These are phyloP conservation scores for Polydrusus tereticollis DNA, from an alignment of 2,888 invertebrate species.

Conservation along the genomic window DNA sequence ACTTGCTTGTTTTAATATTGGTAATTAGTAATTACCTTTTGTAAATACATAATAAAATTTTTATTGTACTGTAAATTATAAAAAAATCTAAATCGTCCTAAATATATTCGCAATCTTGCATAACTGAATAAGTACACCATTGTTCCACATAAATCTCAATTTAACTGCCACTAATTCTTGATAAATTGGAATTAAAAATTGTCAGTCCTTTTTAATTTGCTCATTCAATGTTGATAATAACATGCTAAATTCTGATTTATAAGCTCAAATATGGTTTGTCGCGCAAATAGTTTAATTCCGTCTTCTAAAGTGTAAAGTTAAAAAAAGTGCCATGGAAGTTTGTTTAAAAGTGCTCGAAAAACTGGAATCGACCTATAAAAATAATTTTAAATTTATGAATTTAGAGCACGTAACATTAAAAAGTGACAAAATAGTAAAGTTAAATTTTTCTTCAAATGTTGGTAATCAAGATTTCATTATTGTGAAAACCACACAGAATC, in stretches of 20 bases:
- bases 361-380: background rate
- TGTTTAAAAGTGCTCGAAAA: background rate
- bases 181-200: background rate
- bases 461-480: background rate
- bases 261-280: background rate
- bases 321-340: slow-evolving; percentile 1
- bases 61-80: no score
- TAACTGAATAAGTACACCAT: background rate
- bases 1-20: no score
- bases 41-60: no score
- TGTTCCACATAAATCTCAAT: slow-evolving; percentile 7
- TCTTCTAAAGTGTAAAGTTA: background rate
- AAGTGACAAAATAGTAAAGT: background rate
- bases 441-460: background rate
- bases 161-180: background rate
- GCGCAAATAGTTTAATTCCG: background rate
- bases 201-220: background rate
- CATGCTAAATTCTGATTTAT: background rate
- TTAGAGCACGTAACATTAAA: background rate
- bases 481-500: background rate
- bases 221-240: background rate
- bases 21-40: no score
- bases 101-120: background rate
- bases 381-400: background rate
- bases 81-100: no score